These are phyloP conservation scores for Caracal caracal DNA, from an alignment of 2,113 vertebrate species.

Conservation along the genomic window DNA sequence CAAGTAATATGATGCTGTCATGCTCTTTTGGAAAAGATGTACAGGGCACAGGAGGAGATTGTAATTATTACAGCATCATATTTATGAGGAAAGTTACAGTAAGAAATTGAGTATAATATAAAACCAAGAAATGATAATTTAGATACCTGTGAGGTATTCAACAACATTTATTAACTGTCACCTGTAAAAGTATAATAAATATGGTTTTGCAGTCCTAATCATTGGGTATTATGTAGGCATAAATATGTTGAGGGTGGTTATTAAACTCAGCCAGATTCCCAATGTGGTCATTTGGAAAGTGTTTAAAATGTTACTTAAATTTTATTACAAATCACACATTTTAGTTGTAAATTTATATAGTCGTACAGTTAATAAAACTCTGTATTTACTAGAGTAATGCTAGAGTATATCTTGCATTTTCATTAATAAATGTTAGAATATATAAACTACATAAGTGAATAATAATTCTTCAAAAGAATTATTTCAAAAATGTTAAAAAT, in stretches of 20 bases:
- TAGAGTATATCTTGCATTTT: background rate
- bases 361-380: background rate
- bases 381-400: background rate
- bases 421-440: background rate
- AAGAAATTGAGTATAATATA: background rate
- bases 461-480: background rate
- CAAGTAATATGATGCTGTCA: background rate
- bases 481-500: background rate
- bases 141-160: background rate
- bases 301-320: slow-evolving; percentile 12
- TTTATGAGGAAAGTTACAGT: background rate
- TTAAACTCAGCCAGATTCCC: background rate
- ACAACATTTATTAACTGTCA: background rate
- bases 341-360: background rate
- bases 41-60: background rate
- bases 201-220: background rate
- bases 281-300: background rate
- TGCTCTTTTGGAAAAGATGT: background rate
- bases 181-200: background rate
- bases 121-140: background rate
- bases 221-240: background rate
- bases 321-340: background rate
- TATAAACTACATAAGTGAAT: background rate
- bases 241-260: background rate
- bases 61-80: background rate